Conservation (phyloP, 2,797 vertebrate species). For the Tapera naevia region DNA sequence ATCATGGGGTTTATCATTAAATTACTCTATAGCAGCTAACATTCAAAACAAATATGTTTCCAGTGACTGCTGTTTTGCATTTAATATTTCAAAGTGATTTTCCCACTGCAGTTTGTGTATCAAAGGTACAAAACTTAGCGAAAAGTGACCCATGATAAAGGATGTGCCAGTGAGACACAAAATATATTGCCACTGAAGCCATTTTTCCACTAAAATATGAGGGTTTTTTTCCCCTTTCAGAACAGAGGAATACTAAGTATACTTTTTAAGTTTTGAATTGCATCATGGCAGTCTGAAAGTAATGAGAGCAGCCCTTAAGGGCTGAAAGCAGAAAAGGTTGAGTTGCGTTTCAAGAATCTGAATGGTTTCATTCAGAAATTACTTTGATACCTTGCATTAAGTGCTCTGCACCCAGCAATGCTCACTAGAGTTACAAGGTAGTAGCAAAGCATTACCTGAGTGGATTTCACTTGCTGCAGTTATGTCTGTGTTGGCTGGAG, state of each 20-base stretch:
- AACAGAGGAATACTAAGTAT: neutral
- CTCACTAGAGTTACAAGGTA: neutral
- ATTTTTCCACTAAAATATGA: neutral
- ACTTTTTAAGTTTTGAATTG: neutral
- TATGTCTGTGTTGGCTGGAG: neutral
- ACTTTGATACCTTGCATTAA: neutral
- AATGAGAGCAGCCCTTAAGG: neutral
- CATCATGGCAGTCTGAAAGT: neutral
- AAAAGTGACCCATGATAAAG: neutral
- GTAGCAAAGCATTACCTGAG: rapidly evolving
- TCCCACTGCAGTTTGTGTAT: neutral
- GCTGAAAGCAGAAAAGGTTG: neutral
- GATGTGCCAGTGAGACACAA: neutral
- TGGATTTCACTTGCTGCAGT: neutral
- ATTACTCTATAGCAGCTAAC: neutral
- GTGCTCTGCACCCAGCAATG: neutral
- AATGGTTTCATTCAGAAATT: neutral
- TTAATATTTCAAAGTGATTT: neutral
- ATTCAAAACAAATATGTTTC: neutral
- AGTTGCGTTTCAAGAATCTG: neutral
- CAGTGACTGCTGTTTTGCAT: neutral
- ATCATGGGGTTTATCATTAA: neutral
- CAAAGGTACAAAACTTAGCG: neutral
- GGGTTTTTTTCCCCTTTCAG: neutral
- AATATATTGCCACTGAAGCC: neutral